Evolutionary conservation across 2,888 invertebrate species (phyloP).

Genomic region (Nymphalis polychloros): DNA sequence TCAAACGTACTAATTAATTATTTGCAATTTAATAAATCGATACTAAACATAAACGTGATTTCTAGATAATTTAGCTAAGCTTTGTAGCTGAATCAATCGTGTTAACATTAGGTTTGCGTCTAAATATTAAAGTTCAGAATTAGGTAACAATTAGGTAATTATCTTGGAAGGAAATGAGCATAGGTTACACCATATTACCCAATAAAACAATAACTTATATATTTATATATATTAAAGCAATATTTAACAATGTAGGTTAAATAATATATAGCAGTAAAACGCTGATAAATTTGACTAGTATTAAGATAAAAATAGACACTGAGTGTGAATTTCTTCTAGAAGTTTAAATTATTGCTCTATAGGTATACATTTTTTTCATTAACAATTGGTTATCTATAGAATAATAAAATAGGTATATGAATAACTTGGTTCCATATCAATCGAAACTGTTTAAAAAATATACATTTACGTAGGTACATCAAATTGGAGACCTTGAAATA

Average conservation of each 20-base stretch:
- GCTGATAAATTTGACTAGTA: conserved; percentile 62
- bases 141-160: conserved; percentile 19
- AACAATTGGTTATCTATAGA: conserved; percentile 49
- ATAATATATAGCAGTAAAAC: conserved; percentile 59
- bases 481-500: conserved; percentile 30
- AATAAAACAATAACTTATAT: conserved; percentile 33
- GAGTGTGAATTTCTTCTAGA: conserved; percentile 57
- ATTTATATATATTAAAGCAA: conserved; percentile 33
- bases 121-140: conserved; percentile 15
- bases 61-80: conserved; percentile 33
- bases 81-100: conserved; percentile 29
- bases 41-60: conserved; percentile 34
- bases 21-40: conserved; percentile 30
- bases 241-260: conserved; percentile 42
- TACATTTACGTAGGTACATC: conserved; percentile 17
- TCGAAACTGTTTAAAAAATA: conserved; percentile 41
- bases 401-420: conserved; percentile 46
- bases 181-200: conserved; percentile 28
- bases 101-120: conserved; percentile 12
- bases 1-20: conserved; percentile 31
- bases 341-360: conserved; percentile 73
- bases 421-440: conserved; percentile 63
- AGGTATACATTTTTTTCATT: conserved; percentile 58
- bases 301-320: conserved; percentile 70
- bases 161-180: conserved; percentile 26